Conservation (phyloP, 1,140 invertebrate genomes). For the Lucilia cuprina region DNA sequence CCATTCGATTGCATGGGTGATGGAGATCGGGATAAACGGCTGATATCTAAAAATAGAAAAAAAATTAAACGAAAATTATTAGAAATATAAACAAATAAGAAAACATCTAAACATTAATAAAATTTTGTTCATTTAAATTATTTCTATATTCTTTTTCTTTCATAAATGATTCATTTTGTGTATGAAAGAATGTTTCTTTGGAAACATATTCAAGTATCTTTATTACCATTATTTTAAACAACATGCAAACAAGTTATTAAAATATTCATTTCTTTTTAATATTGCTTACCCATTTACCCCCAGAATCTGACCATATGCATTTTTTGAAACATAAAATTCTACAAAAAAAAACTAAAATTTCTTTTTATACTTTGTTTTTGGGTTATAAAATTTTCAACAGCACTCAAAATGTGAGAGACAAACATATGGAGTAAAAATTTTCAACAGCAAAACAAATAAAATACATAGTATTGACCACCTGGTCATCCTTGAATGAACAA, state of each 20-base stretch:
- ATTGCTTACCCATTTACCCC: slow-evolving; percentile 41
- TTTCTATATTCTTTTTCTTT: neutral
- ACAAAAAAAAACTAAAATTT: too few species aligned
- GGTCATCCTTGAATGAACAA: slow-evolving; percentile 34
- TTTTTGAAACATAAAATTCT: neutral
- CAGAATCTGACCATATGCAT: neutral
- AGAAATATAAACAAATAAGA: neutral
- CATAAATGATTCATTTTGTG: neutral
- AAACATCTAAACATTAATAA: too few species aligned
- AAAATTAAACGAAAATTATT: slow-evolving; percentile 19
- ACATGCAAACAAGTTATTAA: slow-evolving; percentile 36
- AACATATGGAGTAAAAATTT: slow-evolving; percentile 42
- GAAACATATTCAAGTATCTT: neutral
- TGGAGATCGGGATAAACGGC: slow-evolving; percentile 57
- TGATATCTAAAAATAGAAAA: slow-evolving; percentile 55
- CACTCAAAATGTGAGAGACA: neutral
- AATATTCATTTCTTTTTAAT: neutral
- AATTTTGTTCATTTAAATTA: too few species aligned
- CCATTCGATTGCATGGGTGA: slow-evolving; percentile 61
- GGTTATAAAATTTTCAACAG: neutral
- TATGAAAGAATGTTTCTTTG: neutral
- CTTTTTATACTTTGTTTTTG: neutral
- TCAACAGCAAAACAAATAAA: neutral
- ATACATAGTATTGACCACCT: slow-evolving; percentile 23
- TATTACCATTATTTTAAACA: slow-evolving; percentile 35